These are phyloP conservation scores for Prunella himalayana DNA, from an alignment of 2,113 vertebrate species.

Conservation along the genomic window DNA sequence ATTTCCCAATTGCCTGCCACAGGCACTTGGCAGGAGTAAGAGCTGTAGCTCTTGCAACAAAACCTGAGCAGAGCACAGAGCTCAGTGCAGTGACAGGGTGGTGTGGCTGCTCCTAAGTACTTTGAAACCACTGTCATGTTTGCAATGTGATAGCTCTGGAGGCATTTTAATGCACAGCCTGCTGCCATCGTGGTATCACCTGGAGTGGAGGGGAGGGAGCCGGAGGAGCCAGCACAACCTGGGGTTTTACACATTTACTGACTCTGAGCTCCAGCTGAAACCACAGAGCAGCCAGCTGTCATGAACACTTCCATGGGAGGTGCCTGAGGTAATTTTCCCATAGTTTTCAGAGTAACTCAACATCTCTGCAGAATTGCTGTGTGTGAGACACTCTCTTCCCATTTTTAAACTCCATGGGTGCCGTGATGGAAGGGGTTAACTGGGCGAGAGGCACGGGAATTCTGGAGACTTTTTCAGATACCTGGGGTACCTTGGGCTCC, in stretches of 20 bases:
- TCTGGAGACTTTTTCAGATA: constrained; percentile 58
- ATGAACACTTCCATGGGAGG: neutral
- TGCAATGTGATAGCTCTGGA: neutral
- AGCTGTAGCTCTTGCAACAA: neutral
- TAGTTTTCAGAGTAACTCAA: neutral
- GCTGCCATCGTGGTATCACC: neutral
- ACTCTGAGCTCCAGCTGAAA: neutral
- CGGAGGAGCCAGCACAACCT: rapidly evolving
- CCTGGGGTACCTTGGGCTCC: constrained; percentile 60
- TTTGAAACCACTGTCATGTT: neutral
- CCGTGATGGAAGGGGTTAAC: constrained; percentile 59
- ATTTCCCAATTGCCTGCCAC: neutral
- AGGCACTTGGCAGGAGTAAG: neutral
- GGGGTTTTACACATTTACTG: neutral
- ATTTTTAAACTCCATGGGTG: neutral
- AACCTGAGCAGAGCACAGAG: neutral
- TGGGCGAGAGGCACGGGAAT: neutral
- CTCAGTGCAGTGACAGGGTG: rapidly evolving
- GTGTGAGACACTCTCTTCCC: neutral
- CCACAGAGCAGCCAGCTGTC: neutral
- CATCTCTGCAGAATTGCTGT: neutral
- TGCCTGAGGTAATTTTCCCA: neutral
- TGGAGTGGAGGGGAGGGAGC: neutral
- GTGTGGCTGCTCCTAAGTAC: neutral
- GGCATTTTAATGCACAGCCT: neutral